Evolutionary conservation across 2,888 invertebrate species (phyloP).

Genomic region (Philhelius pedissequus): DNA sequence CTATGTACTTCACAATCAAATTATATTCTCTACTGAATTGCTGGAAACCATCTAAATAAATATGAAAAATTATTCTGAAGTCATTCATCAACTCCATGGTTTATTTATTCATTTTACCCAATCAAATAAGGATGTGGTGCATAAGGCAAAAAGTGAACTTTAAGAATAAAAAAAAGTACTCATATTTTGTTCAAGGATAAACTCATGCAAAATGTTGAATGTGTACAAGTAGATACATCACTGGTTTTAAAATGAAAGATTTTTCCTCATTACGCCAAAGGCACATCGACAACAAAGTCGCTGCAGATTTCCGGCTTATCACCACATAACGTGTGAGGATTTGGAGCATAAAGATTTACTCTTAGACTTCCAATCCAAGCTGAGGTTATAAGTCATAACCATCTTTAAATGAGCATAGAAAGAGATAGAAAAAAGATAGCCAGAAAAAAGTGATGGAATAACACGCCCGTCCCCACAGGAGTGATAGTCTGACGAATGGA

Average conservation of each 20-base stretch:
- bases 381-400: not conserved
- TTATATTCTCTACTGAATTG: too few species aligned
- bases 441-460: not conserved
- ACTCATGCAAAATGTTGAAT: too few species aligned
- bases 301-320: not conserved
- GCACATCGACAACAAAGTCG: not conserved
- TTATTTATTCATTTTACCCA: too few species aligned
- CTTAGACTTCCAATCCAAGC: not conserved
- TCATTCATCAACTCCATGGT: too few species aligned
- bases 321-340: not conserved
- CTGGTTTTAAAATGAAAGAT: slow-evolving; percentile 6
- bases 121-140: too few species aligned
- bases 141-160: too few species aligned
- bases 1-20: too few species aligned
- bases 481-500: not conserved
- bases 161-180: too few species aligned
- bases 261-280: slow-evolving; percentile 35
- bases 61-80: too few species aligned
- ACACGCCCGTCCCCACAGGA: not conserved
- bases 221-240: not conserved
- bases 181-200: too few species aligned
- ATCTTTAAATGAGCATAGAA: not conserved
- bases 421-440: not conserved
- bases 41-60: too few species aligned
- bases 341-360: not conserved